Evolutionary conservation across 2,797 vertebrate genomes (phyloP).

Genomic region (Anomalospiza imberbis): DNA sequence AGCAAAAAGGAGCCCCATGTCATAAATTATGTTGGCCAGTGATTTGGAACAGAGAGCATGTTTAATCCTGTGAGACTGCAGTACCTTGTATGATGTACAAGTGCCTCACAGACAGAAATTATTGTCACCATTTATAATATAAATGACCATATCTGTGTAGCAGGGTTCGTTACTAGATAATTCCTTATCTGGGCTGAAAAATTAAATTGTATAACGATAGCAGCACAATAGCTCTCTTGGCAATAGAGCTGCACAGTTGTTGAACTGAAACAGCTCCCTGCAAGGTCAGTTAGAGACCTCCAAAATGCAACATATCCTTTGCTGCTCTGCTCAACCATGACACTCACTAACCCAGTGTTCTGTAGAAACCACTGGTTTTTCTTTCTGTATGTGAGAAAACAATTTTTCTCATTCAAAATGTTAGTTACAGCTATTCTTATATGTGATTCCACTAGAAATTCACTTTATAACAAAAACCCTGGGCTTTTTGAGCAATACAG

Average conservation of each 20-base stretch:
- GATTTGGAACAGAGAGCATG: not conserved
- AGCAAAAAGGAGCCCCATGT: not conserved
- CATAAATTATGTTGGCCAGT: not conserved
- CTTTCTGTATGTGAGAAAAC: not conserved
- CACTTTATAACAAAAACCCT: not conserved
- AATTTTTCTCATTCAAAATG: not conserved
- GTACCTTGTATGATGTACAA: not conserved
- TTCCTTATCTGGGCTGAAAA: conserved; percentile 20
- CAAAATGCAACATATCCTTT: not conserved
- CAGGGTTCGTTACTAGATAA: not conserved
- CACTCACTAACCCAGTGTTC: not conserved
- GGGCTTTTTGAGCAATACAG: not conserved
- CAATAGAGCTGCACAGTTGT: not conserved
- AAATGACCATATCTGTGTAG: not conserved
- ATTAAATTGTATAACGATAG: not conserved
- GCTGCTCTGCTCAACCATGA: not conserved
- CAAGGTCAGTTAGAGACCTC: not conserved
- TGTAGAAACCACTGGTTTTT: not conserved
- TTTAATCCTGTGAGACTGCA: not conserved
- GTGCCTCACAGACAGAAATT: not conserved
- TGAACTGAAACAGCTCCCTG: not conserved
- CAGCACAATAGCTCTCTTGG: not conserved
- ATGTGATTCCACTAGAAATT: not conserved
- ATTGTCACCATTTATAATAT: conserved; percentile 18
- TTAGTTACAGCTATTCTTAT: not conserved